Conservation (phyloP, 2,888 invertebrate species). For the Drosophila rellima region DNA sequence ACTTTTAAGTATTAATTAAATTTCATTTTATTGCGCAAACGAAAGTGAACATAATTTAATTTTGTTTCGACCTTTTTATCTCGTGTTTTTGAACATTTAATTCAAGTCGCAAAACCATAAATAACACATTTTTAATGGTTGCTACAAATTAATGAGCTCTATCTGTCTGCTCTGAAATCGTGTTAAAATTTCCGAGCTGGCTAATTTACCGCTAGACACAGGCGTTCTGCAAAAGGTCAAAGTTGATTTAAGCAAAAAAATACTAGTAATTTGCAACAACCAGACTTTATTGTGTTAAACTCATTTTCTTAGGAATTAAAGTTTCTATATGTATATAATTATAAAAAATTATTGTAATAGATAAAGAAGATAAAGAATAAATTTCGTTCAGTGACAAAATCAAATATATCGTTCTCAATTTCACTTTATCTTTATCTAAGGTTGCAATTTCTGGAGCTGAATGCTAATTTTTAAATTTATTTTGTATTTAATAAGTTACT, state of each 20-base stretch:
- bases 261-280: not conserved
- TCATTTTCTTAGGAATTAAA: not conserved
- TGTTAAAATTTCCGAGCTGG: constrained; percentile 17
- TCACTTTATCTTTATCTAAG: too few relatives aligned
- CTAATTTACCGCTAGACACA: constrained; percentile 17
- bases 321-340: not conserved
- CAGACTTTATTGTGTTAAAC: not conserved
- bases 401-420: too few relatives aligned
- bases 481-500: too few relatives aligned
- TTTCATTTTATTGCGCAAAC: constrained; percentile 55
- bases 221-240: constrained; percentile 38
- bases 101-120: constrained; percentile 33
- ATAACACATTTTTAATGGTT: constrained; percentile 49
- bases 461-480: too few relatives aligned
- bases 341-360: not conserved
- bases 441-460: not conserved
- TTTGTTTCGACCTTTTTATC: constrained; percentile 12
- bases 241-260: constrained; percentile 23
- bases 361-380: not conserved
- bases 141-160: constrained; percentile 43
- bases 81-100: constrained; percentile 35
- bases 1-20: constrained; percentile 75
- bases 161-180: constrained; percentile 13
- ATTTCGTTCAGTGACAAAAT: not conserved
- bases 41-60: constrained; percentile 46